phyloP scores from a whole-genome alignment of 1,140 invertebrate genomes.

The Saccostrea cuccullata region DNA sequence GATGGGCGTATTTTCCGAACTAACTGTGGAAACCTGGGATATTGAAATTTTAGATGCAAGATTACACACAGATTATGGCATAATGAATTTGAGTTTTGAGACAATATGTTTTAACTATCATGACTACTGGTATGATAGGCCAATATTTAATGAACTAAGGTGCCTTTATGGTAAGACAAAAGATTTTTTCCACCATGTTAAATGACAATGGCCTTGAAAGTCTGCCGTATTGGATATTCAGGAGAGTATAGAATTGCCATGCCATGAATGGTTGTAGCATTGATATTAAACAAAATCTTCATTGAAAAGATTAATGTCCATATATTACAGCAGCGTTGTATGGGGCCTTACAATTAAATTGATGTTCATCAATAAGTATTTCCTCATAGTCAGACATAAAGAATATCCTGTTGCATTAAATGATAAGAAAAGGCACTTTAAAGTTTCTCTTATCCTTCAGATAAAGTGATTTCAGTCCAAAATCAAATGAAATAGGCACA shows the following conservation, averaged over 20 bases:
- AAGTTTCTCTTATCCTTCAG: not conserved
- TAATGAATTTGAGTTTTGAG: not conserved
- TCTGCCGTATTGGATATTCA: not conserved
- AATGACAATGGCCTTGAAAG: slow-evolving; percentile 11
- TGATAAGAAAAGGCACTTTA: not conserved
- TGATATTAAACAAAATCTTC: slow-evolving; percentile 4
- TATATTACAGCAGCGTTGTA: not conserved
- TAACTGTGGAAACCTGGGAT: not conserved
- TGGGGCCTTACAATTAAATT: slow-evolving; percentile 18
- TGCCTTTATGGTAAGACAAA: not conserved
- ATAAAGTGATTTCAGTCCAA: not conserved
- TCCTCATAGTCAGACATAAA: not conserved
- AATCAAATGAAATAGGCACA: not conserved
- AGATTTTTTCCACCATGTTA: slow-evolving; percentile 6
- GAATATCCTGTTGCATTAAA: slow-evolving; percentile 21
- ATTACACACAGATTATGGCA: not conserved
- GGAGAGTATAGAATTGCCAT: slow-evolving; percentile 16
- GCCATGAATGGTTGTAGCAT: not conserved
- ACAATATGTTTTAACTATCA: not conserved
- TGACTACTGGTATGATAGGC: not conserved
- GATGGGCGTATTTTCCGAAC: not conserved
- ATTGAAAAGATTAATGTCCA: slow-evolving; percentile 14
- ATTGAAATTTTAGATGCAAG: slow-evolving; percentile 23
- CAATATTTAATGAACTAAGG: not conserved
- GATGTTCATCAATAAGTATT: not conserved